Percentiles rank a stretch among this genome's conserved stretches.
Evolutionary conservation across 2,797 vertebrate species (phyloP).

Genomic region (Malurus leucopterus): DNA sequence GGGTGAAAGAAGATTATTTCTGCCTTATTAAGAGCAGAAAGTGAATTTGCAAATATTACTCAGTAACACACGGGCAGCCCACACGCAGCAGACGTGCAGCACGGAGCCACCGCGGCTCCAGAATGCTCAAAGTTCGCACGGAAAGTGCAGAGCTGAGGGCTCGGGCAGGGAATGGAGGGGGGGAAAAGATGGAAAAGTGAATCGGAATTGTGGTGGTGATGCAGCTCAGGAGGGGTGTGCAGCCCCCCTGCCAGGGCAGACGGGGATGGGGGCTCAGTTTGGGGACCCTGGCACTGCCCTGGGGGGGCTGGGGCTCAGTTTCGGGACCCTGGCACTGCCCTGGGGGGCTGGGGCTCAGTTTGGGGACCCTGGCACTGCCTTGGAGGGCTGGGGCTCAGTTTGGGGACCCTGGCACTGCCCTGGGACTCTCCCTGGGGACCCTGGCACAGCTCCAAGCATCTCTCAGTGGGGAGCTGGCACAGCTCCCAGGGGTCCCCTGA

Average conservation of each 20-base stretch:
- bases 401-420: not conserved
- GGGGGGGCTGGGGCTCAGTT: too few relatives aligned
- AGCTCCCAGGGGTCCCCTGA: too few relatives aligned
- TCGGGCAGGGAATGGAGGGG: not conserved
- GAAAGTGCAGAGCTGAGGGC: not conserved
- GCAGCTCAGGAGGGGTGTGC: not conserved
- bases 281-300: too few relatives aligned
- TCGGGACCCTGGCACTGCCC: too few relatives aligned
- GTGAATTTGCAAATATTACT: not conserved
- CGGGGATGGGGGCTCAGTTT: not conserved
- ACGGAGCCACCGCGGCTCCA: not conserved
- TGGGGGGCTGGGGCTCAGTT: too few relatives aligned
- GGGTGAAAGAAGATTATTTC: conserved; percentile 13
- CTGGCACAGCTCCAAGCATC: too few relatives aligned
- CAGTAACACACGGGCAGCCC: not conserved
- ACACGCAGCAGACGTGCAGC: not conserved
- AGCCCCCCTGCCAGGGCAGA: not conserved
- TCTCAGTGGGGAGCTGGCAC: fast-evolving
- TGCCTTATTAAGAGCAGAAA: not conserved
- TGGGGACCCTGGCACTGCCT: too few relatives aligned
- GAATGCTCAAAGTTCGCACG: fast-evolving
- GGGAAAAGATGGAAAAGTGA: not conserved
- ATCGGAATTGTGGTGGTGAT: fast-evolving
- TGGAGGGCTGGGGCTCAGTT: too few relatives aligned
- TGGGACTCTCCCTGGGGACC: not conserved